Percentiles rank a stretch among this genome's conserved stretches.
These are phyloP conservation scores for Chloroceryle inda DNA, from an alignment of 2,797 vertebrate species.

Conservation along the genomic window DNA sequence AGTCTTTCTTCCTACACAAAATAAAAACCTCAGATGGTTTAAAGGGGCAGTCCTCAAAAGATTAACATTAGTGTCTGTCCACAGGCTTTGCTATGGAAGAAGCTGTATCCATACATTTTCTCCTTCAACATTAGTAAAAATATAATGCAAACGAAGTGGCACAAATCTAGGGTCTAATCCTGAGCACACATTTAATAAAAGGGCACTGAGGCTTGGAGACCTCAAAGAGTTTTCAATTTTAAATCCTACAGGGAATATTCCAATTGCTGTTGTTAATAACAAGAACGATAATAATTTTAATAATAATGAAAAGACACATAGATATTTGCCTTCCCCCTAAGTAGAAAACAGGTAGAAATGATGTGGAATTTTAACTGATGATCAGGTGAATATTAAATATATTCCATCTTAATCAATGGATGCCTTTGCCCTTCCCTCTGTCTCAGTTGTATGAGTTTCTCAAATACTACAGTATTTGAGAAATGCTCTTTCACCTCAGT, in stretches of 20 bases:
- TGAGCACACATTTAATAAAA: not conserved
- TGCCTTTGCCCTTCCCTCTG: not conserved
- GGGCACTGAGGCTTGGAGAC: not conserved
- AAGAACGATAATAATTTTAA: not conserved
- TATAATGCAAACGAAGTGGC: not conserved
- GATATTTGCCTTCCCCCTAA: not conserved
- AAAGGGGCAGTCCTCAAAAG: not conserved
- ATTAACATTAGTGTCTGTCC: not conserved
- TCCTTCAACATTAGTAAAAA: not conserved
- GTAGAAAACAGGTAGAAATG: not conserved
- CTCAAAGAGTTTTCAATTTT: not conserved
- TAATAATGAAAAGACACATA: not conserved
- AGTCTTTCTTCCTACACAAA: conserved; percentile 10
- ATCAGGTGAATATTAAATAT: conserved; percentile 42
- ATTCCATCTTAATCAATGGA: conserved; percentile 29
- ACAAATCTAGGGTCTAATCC: not conserved
- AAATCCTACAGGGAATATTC: conserved; percentile 12
- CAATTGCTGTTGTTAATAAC: not conserved
- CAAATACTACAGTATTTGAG: conserved; percentile 54
- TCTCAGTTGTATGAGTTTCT: conserved; percentile 22
- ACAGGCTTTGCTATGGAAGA: not conserved
- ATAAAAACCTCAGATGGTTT: not conserved
- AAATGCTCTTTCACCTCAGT: not conserved
- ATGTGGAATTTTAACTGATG: not conserved
- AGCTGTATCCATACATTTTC: not conserved